Evolutionary conservation across 1,140 invertebrate species (phyloP), one percentile per base, ranked within the genome.

Genomic region (Anastrepha obliqua): DNA sequence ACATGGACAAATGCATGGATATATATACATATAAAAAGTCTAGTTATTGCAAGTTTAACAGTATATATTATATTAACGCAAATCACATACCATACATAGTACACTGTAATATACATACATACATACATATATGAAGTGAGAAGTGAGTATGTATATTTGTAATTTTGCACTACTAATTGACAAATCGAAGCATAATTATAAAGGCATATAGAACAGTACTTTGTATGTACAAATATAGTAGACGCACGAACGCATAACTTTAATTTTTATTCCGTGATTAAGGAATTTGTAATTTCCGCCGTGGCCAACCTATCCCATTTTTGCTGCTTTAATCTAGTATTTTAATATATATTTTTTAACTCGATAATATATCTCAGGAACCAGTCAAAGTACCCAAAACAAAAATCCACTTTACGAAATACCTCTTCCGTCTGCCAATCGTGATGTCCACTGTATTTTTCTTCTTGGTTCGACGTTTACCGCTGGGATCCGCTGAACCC

Each of bases 191-290:
- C 29, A 29, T 29, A 29, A 29, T 29, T 29, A 29, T 64, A 8
- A 20, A 64, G n/a, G 20, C 11, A 11, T 11, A 70, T 44, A 29
- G 20, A 70, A 42, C 20, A 39, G 2, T 20, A 74, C 42, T 74
- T 74, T 0, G 15, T 44, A 47, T 51, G 44, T 74, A 74, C 70
- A 74, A 47, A 74, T 47, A n/a, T 42, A 67, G 47, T 42, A 74
- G 60, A 62, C 47, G 44, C 74, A 81, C 17, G 55, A 6, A 29
- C n/a, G 20, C 47, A 29, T 13, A 81, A 62, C n/a, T 62, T 13
- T 20, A 29, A 13, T 5, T 81, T 55, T 81, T 55, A 81, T 81
- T 81, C 74, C 47, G 44, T 55, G 39, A 74, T 74, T 74, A 13
- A 81, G 47, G 3, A 74, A 3, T 70, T 74, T 51, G 42, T 42